Percentiles rank a stretch among this genome's conserved stretches.
phyloP scores from a whole-genome alignment of 1,140 invertebrate species.

The Tetragnatha versicolor region DNA sequence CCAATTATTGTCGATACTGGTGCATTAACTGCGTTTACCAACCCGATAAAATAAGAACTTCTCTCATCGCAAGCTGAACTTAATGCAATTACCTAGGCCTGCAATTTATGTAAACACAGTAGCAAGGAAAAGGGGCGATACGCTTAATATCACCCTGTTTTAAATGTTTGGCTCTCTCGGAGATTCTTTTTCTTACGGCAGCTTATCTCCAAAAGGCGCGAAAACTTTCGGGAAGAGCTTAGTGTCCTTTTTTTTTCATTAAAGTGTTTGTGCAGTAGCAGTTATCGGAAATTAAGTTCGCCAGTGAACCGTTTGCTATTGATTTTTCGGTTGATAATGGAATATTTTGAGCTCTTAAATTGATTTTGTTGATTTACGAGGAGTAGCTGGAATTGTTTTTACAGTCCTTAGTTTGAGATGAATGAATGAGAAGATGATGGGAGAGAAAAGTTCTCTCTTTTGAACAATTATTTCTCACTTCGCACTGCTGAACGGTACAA shows the following conservation, averaged over 20 bases:
- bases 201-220: constrained; percentile 22
- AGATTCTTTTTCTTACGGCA: neutral
- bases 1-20: constrained; percentile 13
- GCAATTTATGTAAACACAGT: constrained; percentile 4
- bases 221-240: constrained; percentile 12
- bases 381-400: neutral
- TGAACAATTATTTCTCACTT: neutral
- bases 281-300: constrained; percentile 37
- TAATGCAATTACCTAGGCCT: constrained; percentile 13
- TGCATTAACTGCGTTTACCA: constrained; percentile 1
- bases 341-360: constrained; percentile 24
- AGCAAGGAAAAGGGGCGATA: constrained; percentile 10
- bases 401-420: neutral
- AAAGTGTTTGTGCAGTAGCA: neutral
- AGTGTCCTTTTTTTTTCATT: neutral
- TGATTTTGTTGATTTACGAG: constrained; percentile 3
- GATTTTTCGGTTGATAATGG: constrained; percentile 17
- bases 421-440: neutral
- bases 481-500: neutral
- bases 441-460: neutral
- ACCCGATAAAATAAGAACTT: constrained; percentile 15
- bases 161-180: constrained; percentile 8
- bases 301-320: constrained; percentile 1
- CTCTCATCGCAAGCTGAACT: constrained; percentile 3
- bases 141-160: constrained; percentile 19